Base-by-base conservation (phyloP, 2,797 vertebrate genomes). In the Lutjanus argentimaculatus region DNA sequence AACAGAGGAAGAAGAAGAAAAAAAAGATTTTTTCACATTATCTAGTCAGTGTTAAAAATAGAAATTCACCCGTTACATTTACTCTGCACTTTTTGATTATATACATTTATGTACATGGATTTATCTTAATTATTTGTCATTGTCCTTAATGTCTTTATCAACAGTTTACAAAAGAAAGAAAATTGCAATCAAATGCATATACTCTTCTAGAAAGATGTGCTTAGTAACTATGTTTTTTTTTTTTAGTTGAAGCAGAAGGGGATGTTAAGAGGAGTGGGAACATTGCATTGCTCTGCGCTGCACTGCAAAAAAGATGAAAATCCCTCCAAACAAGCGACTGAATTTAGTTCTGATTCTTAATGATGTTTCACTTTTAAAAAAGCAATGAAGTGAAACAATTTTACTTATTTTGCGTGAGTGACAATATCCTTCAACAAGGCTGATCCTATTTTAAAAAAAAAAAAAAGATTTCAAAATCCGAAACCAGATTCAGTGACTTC, bases 41-140 rank as follows among this genome's bases (percentile, higher is more conserved):
- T 96, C 94, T 96, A 96, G 95, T 96, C 95, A 96, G 95, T 96
- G 96, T 96, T 96, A 96, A 96, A 96, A 96, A 96, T 96, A 96
- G 96, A 96, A 94, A 94, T 96, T 94, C 95, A 96, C 95, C 94
- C 92, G 92, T 96, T 95, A 93, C 95, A 92, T 95, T 95, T 94
- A 95, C 95, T 96, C 93, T 95, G 94, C 93, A 95, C 94, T 95
- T 94, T 92, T 89, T 92, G 92, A 93, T 92, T 96, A 96, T 96
- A 92, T 96, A 96, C 95, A 96, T 65, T 86, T 95, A 96, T 96
- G 71, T 96, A 96, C 95, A 96, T 75, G 76, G 82, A 87, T 93
- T 92, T 91, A 66, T 94, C 85, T 94, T 95, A 91, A 91, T 95
- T 93, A 93, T 94, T 93, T 90, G 83, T 93, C 91, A 92, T 92